phyloP scores from a whole-genome alignment of 2,797 vertebrate species.

The Eulemur mongoz region DNA sequence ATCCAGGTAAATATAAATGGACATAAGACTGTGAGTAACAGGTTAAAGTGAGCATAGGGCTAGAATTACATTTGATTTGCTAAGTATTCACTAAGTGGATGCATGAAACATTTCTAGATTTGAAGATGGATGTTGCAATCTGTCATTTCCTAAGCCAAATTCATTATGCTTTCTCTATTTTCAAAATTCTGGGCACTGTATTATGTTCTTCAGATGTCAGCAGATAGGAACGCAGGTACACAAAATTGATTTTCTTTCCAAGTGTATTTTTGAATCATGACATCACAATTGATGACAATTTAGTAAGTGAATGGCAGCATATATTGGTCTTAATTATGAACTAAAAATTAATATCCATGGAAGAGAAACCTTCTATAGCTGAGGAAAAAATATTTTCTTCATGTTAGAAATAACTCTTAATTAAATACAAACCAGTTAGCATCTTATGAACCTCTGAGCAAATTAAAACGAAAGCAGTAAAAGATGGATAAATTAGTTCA shows the following conservation, averaged over 20 bases:
- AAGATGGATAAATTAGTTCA: constrained; percentile 69
- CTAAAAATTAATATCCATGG: constrained; percentile 18
- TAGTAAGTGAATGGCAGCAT: constrained; percentile 14
- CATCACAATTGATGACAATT: not conserved
- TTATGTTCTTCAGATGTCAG: not conserved
- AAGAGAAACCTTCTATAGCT: constrained; percentile 26
- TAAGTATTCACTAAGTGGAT: not conserved
- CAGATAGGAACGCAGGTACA: constrained; percentile 9
- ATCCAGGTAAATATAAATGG: not conserved
- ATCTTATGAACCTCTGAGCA: constrained; percentile 19
- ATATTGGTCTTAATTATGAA: not conserved
- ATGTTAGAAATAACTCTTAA: constrained; percentile 47
- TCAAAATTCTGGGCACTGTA: not conserved
- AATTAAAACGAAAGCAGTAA: constrained; percentile 62
- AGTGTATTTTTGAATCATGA: constrained; percentile 52
- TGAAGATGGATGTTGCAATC: not conserved
- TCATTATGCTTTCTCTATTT: not conserved
- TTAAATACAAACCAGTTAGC: constrained; percentile 48
- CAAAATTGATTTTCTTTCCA: constrained; percentile 21
- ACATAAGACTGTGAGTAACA: not conserved
- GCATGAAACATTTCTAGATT: not conserved
- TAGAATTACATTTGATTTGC: not conserved
- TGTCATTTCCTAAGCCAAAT: not conserved
- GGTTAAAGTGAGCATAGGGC: not conserved
- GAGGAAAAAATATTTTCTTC: not conserved